Percentiles rank a stretch among this genome's conserved stretches.
phyloP scores from a whole-genome alignment of 2,888 invertebrate species.

The Pristionchus fissidentatus region DNA sequence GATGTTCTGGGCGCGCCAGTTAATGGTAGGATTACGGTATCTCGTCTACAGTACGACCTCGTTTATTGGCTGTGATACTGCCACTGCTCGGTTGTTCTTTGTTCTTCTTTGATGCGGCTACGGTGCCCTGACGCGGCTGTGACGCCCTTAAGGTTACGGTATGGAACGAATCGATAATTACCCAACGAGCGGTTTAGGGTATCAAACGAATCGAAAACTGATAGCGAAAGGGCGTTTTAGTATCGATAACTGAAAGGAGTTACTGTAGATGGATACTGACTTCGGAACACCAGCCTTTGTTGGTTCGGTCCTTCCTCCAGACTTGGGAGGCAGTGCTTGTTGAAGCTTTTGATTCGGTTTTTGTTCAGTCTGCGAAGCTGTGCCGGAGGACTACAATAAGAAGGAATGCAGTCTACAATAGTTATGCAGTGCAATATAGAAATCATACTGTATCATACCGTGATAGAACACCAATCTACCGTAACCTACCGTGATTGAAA shows the following conservation, averaged over 20 bases:
- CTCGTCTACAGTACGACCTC: background rate
- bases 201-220: too few relatives aligned
- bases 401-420: background rate
- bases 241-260: too few relatives aligned
- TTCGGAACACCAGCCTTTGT: background rate
- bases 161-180: background rate
- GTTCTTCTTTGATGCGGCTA: background rate
- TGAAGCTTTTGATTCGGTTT: background rate
- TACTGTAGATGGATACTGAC: background rate
- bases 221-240: too few relatives aligned
- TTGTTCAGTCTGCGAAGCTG: too few relatives aligned
- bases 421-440: background rate
- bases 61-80: background rate
- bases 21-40: background rate
- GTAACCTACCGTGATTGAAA: too few relatives aligned
- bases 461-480: too few relatives aligned
- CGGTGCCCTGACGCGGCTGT: background rate
- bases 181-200: too few relatives aligned
- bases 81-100: background rate
- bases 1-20: too few relatives aligned
- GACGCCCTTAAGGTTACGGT: background rate
- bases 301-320: background rate
- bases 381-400: background rate
- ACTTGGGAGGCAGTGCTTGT: background rate
- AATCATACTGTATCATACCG: background rate